Conservation (phyloP, 1,140 invertebrate species). For the Calosoma granatense region DNA sequence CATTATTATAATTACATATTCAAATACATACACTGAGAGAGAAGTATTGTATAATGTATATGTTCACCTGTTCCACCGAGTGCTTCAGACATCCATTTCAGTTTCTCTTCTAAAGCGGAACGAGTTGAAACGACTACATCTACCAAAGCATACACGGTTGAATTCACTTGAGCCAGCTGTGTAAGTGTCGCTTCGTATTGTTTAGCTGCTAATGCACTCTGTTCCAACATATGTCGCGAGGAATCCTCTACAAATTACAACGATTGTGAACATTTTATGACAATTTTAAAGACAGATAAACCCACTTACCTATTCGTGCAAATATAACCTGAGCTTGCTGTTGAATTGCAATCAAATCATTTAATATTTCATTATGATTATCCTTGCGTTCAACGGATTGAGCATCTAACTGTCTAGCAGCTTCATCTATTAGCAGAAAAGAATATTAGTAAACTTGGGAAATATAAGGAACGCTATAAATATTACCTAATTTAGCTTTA, state of each 20-base stretch:
- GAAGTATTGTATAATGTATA: constrained; percentile 1
- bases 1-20: neutral
- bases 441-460: too few species aligned
- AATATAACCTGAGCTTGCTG: constrained; percentile 42
- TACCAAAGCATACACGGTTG: constrained; percentile 44
- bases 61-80: constrained; percentile 42
- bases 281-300: neutral
- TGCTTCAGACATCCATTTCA: constrained; percentile 45
- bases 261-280: neutral
- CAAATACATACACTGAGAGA: neutral
- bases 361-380: constrained; percentile 44
- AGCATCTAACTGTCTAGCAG: constrained; percentile 37
- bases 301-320: constrained; percentile 40
- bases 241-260: constrained; percentile 34
- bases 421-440: constrained; percentile 35
- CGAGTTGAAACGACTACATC: constrained; percentile 40
- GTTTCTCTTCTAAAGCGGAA: constrained; percentile 39
- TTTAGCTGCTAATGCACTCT: constrained; percentile 40
- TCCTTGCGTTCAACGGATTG: constrained; percentile 37
- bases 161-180: constrained; percentile 51
- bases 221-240: constrained; percentile 41
- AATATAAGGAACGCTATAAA: neutral
- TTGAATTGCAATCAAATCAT: constrained; percentile 46
- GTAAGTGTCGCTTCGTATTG: constrained; percentile 45
- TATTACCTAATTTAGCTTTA: constrained; percentile 43